A percentile compares a stretch with the other conserved stretches of the same genome.
phyloP scores from a whole-genome alignment of 2,888 invertebrate species.

The Herminia tarsipennalis region DNA sequence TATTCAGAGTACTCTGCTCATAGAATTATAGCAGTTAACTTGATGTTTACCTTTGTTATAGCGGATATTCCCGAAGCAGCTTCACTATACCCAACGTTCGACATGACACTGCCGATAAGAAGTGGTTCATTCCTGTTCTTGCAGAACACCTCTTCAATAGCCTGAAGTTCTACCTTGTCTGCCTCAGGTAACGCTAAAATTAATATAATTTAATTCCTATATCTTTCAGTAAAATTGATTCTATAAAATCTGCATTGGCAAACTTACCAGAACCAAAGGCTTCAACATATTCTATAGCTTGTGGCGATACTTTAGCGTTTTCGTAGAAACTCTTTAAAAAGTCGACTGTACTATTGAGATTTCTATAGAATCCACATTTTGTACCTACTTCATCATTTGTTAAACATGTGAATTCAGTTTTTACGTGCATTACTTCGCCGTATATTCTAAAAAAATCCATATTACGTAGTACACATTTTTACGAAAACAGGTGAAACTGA shows the following conservation, averaged over 20 bases:
- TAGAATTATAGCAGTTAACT: too few relatives aligned
- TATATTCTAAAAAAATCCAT: slow-evolving; percentile 74
- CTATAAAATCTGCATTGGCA: too few relatives aligned
- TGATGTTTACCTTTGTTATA: slow-evolving; percentile 86
- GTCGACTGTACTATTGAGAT: slow-evolving; percentile 33
- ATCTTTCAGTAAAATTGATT: too few relatives aligned
- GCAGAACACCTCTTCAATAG: slow-evolving; percentile 86
- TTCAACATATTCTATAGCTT: slow-evolving; percentile 86
- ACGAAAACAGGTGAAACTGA: too few relatives aligned
- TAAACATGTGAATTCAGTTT: slow-evolving; percentile 85
- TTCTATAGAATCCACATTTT: slow-evolving; percentile 44
- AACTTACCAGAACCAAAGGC: slow-evolving; percentile 86
- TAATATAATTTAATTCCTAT: neutral
- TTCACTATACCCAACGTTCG: slow-evolving; percentile 78
- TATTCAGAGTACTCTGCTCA: too few relatives aligned
- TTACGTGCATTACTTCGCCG: slow-evolving; percentile 88
- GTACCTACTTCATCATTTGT: slow-evolving; percentile 49
- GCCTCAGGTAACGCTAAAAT: slow-evolving; percentile 77
- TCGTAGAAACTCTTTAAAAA: slow-evolving; percentile 73
- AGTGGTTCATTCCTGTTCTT: slow-evolving; percentile 83
- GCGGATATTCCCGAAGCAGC: slow-evolving; percentile 81
- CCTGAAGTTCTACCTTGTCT: slow-evolving; percentile 88
- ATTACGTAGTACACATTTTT: too few relatives aligned
- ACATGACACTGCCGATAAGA: slow-evolving; percentile 82
- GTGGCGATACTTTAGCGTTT: slow-evolving; percentile 85